These are phyloP conservation scores for Pteropus rufus DNA, from an alignment of 2,797 vertebrate genomes.

Conservation along the genomic window DNA sequence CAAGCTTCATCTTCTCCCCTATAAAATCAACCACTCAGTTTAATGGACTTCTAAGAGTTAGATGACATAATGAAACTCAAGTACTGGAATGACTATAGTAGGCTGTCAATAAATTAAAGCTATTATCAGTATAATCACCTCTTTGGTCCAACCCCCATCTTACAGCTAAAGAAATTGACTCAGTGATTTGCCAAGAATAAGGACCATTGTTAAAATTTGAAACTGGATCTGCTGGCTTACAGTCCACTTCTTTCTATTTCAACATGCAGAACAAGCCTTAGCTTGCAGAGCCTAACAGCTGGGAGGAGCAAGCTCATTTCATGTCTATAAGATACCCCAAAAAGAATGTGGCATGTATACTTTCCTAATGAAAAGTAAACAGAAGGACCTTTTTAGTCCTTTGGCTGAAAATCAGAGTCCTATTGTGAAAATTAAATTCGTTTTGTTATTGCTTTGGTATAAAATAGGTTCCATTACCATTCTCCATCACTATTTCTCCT, in stretches of 20 bases:
- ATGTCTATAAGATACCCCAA: background rate
- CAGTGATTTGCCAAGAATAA: background rate
- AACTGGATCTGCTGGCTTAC: constrained; percentile 8
- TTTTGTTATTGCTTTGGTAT: constrained; percentile 63
- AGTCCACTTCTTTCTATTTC: constrained; percentile 23
- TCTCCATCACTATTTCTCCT: background rate
- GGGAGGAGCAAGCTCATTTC: constrained; percentile 28
- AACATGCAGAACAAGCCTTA: constrained; percentile 39
- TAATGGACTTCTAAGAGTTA: background rate
- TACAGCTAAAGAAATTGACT: background rate
- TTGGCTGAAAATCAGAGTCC: constrained; percentile 56
- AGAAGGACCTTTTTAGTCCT: constrained; percentile 45
- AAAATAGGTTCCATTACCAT: constrained; percentile 56
- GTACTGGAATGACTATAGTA: background rate
- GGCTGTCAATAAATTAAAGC: background rate
- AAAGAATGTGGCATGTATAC: constrained; percentile 28
- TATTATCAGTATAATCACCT: background rate
- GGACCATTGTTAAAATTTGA: background rate
- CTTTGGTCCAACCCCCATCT: background rate
- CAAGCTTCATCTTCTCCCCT: background rate
- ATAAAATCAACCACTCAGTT: background rate
- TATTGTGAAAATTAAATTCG: constrained; percentile 64
- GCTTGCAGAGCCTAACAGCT: constrained; percentile 35
- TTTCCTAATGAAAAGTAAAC: constrained; percentile 60
- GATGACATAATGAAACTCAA: background rate